Percentiles rank a stretch among this genome's conserved stretches.
Conservation (phyloP, 2,113 vertebrate species). For the Morone saxatilis region DNA sequence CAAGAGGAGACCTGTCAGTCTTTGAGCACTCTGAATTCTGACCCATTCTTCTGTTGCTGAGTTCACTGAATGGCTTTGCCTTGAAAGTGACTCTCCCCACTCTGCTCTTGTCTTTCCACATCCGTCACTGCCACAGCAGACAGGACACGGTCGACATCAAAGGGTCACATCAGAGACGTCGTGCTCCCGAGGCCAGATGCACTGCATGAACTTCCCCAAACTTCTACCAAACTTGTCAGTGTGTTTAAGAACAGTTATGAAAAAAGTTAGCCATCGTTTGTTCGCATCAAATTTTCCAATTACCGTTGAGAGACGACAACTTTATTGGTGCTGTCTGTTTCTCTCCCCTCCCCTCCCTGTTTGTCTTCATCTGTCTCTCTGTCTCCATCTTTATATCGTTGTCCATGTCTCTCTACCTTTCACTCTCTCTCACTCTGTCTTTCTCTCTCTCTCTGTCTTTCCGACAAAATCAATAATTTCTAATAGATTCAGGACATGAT, state of each 20-base stretch:
- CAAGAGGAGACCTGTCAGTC: conserved; percentile 36
- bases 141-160: conserved; percentile 17
- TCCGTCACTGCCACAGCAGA: conserved; percentile 66
- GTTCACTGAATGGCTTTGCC: conserved; percentile 37
- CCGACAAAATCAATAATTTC: conserved; percentile 74
- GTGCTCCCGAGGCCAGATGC: background rate
- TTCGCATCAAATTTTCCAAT: conserved; percentile 34
- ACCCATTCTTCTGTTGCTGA: conserved; percentile 37
- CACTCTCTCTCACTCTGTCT: background rate
- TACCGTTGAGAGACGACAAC: conserved; percentile 33
- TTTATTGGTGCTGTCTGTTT: conserved; percentile 48
- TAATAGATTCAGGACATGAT: conserved; percentile 80
- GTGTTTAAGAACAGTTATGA: conserved; percentile 35
- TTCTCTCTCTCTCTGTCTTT: conserved; percentile 30
- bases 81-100: conserved; percentile 39
- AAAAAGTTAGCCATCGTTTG: background rate
- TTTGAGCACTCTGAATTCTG: conserved; percentile 44
- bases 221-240: conserved; percentile 31
- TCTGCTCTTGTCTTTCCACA: conserved; percentile 46
- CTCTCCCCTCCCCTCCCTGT: conserved; percentile 29
- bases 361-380: conserved; percentile 50
- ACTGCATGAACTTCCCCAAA: conserved; percentile 28
- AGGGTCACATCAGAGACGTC: conserved; percentile 53
- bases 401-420: conserved; percentile 15
- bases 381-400: conserved; percentile 2